A percentile compares a stretch with the other conserved stretches of the same genome.
These are phyloP conservation scores for Athripsodes cinereus DNA, from an alignment of 2,888 invertebrate genomes.

Conservation along the genomic window DNA sequence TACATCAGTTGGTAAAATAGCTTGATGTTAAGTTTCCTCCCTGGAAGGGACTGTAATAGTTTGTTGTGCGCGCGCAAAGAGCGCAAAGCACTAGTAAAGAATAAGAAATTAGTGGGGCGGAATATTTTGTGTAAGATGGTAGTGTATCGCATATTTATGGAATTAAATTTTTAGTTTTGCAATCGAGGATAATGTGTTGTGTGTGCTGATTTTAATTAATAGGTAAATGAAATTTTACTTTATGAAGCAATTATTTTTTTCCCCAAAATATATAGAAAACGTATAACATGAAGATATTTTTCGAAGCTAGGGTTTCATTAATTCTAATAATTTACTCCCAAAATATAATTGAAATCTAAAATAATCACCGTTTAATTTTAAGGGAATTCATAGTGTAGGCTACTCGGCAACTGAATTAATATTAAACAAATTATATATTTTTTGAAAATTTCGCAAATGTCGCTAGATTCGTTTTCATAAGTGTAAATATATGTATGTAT, in stretches of 20 bases:
- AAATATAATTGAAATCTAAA: too few species aligned
- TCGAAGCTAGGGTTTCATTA: too few species aligned
- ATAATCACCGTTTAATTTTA: too few species aligned
- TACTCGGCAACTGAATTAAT: too few species aligned
- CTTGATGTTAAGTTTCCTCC: not conserved
- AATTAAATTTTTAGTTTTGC: not conserved
- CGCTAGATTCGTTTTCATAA: too few species aligned
- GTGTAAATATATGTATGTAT: too few species aligned
- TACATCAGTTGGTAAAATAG: not conserved
- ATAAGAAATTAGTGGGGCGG: slow-evolving; percentile 12
- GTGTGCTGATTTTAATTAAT: slow-evolving; percentile 15
- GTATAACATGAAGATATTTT: too few species aligned
- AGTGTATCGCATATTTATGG: slow-evolving; percentile 5
- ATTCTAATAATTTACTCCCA: too few species aligned
- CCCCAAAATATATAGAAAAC: too few species aligned
- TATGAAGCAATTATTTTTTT: not conserved
- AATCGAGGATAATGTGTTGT: slow-evolving; percentile 12
- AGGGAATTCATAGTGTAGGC: too few species aligned
- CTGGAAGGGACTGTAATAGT: not conserved
- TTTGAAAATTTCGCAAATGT: too few species aligned
- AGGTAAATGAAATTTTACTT: slow-evolving; percentile 14
- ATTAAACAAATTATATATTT: too few species aligned
- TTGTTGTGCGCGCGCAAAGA: slow-evolving; percentile 8
- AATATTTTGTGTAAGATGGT: slow-evolving; percentile 12
- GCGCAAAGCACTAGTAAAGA: slow-evolving; percentile 2